A percentile compares a stretch with the other conserved stretches of the same genome.
These are phyloP conservation scores for Sanderia malayensis DNA, from an alignment of 30 jellyfish, hydroid and myxozoan genomes.

Conservation along the genomic window DNA sequence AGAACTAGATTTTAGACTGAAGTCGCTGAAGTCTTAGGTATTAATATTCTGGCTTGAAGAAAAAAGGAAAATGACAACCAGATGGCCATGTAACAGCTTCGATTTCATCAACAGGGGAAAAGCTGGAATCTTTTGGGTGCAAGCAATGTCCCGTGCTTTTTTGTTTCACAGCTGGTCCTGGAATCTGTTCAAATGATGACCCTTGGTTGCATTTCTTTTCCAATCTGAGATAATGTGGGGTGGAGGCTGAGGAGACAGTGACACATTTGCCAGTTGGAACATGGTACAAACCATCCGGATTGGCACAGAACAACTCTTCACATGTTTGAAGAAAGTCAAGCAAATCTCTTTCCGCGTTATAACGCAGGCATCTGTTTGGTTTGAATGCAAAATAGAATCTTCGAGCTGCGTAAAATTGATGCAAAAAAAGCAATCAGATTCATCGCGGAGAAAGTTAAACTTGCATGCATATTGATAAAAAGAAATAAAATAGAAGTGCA, in stretches of 20 bases:
- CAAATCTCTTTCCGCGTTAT: not conserved
- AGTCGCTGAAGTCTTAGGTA: no score
- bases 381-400: constrained; percentile 1
- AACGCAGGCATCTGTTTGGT: not conserved
- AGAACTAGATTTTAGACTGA: no score
- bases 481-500: no score
- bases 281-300: not conserved
- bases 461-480: no score
- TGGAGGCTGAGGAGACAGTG: no score
- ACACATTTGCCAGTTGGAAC: not conserved
- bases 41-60: no score
- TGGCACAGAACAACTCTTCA: not conserved
- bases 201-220: not conserved
- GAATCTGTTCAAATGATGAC: not conserved
- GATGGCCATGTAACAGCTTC: not conserved
- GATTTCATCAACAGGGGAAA: not conserved
- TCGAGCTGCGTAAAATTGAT: no score
- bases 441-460: no score
- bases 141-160: not conserved
- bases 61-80: not conserved
- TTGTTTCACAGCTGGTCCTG: not conserved
- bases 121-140: not conserved
- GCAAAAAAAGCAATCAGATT: no score
- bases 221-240: not conserved
- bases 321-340: not conserved